These are phyloP conservation scores for Holacanthella duospinosa DNA, from an alignment of 2,888 invertebrate genomes.

Conservation along the genomic window DNA sequence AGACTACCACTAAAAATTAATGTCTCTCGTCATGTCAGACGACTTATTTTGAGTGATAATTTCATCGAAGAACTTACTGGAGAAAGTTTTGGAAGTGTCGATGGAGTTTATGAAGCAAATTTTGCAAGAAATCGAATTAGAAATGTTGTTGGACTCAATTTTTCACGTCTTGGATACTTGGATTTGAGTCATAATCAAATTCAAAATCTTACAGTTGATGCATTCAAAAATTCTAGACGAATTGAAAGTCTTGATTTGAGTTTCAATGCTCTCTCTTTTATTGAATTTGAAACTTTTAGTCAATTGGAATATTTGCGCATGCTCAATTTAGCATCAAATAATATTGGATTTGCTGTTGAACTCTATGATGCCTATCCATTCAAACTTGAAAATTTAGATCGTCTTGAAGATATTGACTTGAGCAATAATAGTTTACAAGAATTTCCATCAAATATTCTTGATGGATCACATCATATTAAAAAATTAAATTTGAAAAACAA, in stretches of 20 bases:
- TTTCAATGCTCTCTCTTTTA: constrained; percentile 24
- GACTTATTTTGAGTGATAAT: constrained; percentile 25
- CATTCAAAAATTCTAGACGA: constrained; percentile 12
- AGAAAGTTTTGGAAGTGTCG: constrained; percentile 25
- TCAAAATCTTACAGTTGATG: constrained; percentile 18
- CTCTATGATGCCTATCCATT: constrained; percentile 9
- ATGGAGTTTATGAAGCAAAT: constrained; percentile 16
- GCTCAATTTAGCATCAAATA: constrained; percentile 26
- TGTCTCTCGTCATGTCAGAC: constrained; percentile 24
- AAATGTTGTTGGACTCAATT: constrained; percentile 18
- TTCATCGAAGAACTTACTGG: constrained; percentile 15
- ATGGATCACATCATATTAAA: constrained; percentile 26
- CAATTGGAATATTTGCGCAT: constrained; percentile 17
- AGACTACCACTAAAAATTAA: constrained; percentile 22
- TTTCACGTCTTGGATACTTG: constrained; percentile 17
- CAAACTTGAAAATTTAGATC: constrained; percentile 17
- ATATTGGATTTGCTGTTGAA: constrained; percentile 16
- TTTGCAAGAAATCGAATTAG: constrained; percentile 23
- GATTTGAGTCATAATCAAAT: constrained; percentile 31
- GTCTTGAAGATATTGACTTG: constrained; percentile 29
- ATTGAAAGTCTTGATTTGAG: constrained; percentile 26
- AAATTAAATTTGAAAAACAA: constrained; percentile 27
- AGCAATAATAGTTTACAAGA: constrained; percentile 26
- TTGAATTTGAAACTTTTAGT: constrained; percentile 22
- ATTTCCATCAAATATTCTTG: constrained; percentile 23